Evolutionary conservation across 1,140 invertebrate genomes (phyloP).

Genomic region (Tenebrio molitor): DNA sequence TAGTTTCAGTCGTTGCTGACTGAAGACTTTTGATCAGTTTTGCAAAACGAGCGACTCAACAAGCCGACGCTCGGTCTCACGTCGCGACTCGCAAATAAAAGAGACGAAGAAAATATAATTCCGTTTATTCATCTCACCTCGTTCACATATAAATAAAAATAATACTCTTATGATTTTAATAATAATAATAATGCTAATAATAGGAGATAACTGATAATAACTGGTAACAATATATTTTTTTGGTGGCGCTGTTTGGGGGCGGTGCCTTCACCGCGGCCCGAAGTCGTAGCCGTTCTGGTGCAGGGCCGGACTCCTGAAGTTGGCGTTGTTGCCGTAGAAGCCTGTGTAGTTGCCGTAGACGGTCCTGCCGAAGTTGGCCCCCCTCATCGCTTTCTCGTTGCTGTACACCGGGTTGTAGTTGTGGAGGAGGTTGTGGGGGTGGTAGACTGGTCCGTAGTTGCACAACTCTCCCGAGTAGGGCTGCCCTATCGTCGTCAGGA

Average conservation of each 20-base stretch:
- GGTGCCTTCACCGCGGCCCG: slow-evolving; percentile 59
- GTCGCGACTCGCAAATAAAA: not conserved
- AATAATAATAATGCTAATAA: not conserved
- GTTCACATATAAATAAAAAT: not conserved
- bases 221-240: no score
- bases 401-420: slow-evolving; percentile 64
- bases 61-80: no score
- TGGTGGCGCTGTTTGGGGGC: no score
- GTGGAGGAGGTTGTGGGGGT: slow-evolving; percentile 64
- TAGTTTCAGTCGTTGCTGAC: not conserved
- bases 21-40: no score
- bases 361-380: slow-evolving; percentile 58
- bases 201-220: no score
- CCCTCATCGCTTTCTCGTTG: slow-evolving; percentile 61
- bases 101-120: not conserved
- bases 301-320: slow-evolving; percentile 56
- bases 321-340: slow-evolving; percentile 61
- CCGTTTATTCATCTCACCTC: not conserved
- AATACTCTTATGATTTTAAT: not conserved
- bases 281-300: slow-evolving; percentile 64
- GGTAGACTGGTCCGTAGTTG: slow-evolving; percentile 65
- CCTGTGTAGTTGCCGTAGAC: slow-evolving; percentile 62
- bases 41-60: no score
- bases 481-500: slow-evolving; percentile 60
- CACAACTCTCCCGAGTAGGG: slow-evolving; percentile 63